phyloP scores from a whole-genome alignment of 53 echinoderm and acorn worm species.

The Pentamera pediparva region DNA sequence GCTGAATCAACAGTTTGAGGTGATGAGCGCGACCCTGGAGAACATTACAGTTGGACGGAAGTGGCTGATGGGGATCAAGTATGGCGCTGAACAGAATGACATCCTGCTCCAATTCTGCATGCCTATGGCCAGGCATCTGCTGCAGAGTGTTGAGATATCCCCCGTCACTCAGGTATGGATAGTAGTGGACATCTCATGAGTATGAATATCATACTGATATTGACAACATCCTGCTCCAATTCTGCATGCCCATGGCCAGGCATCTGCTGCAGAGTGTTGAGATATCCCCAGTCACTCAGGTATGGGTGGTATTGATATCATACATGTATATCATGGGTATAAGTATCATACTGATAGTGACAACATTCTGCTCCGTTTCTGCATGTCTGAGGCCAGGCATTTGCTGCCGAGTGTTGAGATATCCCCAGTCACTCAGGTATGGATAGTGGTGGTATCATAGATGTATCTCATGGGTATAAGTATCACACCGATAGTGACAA shows the following conservation, averaged over 20 bases:
- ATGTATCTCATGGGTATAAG: too few relatives aligned
- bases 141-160: constrained; percentile 49
- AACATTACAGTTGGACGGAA: constrained; percentile 35
- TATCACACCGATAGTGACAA: too few relatives aligned
- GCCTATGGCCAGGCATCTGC: constrained; percentile 40
- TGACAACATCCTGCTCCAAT: constrained; percentile 30
- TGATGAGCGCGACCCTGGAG: constrained; percentile 30
- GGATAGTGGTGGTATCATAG: too few relatives aligned
- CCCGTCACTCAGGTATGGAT: constrained; percentile 25
- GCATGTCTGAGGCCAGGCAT: constrained; percentile 40
- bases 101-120: constrained; percentile 28
- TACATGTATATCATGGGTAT: too few relatives aligned
- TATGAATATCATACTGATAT: too few relatives aligned
- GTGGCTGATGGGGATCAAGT: constrained; percentile 36
- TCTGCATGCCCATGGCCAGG: constrained; percentile 42
- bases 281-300: constrained; percentile 40
- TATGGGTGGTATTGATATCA: too few relatives aligned
- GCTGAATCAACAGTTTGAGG: constrained; percentile 36
- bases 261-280: constrained; percentile 42
- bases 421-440: constrained; percentile 36
- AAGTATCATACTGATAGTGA: too few relatives aligned
- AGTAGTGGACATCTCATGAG: too few relatives aligned
- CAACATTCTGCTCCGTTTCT: constrained; percentile 27
- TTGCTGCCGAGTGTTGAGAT: constrained; percentile 42
- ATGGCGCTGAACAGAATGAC: constrained; percentile 33